Percentiles rank a stretch among this genome's conserved stretches.
These are phyloP conservation scores for Sminthurides bifidus DNA, from an alignment of 1,140 invertebrate species.

Conservation along the genomic window DNA sequence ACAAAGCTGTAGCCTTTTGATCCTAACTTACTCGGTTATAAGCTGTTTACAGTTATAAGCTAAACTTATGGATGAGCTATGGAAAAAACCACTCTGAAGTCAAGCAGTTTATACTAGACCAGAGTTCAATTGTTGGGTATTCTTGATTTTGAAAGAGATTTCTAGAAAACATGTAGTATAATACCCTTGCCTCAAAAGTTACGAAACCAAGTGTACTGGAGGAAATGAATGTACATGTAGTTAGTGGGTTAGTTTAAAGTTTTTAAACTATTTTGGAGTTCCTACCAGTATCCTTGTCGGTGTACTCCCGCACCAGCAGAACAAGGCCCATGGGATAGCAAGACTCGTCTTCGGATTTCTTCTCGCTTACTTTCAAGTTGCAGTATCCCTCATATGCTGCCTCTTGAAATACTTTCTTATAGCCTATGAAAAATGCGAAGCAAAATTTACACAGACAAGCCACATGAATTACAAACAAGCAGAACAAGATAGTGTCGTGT, in stretches of 20 bases:
- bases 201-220: neutral
- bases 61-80: too few species aligned
- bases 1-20: too few species aligned
- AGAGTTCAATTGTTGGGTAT: neutral
- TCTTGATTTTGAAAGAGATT: neutral
- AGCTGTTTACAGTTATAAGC: too few species aligned
- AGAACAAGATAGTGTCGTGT: too few species aligned
- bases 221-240: neutral
- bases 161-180: neutral
- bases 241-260: too few species aligned
- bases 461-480: too few species aligned
- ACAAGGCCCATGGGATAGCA: neutral
- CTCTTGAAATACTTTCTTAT: neutral
- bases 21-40: too few species aligned
- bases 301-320: constrained; percentile 6
- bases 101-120: neutral
- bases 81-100: too few species aligned
- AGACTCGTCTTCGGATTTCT: constrained; percentile 7
- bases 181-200: neutral
- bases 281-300: constrained; percentile 5
- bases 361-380: constrained; percentile 9
- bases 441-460: too few species aligned
- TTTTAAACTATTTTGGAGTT: neutral
- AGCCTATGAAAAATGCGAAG: neutral
- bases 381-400: neutral